Conservation (phyloP, 2,888 invertebrate genomes). For the Drosophila prolongata region DNA sequence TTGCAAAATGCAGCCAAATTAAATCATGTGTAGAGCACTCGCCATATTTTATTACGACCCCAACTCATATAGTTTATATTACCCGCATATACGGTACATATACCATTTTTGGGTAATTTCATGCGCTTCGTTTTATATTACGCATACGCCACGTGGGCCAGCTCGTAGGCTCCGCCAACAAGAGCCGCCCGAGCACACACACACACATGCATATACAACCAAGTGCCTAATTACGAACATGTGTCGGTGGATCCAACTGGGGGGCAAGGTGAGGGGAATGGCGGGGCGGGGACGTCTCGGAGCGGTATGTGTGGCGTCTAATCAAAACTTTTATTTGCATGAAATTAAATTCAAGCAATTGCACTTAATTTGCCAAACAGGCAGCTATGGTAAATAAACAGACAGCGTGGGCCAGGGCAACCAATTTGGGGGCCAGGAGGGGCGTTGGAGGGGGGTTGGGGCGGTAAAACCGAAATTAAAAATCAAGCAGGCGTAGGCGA, state of each 20-base stretch:
- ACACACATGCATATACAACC: slow-evolving; percentile 38
- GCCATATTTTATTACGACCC: slow-evolving; percentile 37
- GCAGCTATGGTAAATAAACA: slow-evolving; percentile 74
- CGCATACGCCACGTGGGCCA: slow-evolving; percentile 60
- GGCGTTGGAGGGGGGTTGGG: slow-evolving; percentile 7
- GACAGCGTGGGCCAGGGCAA: slow-evolving; percentile 36
- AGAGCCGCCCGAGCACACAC: slow-evolving; percentile 38
- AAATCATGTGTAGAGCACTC: slow-evolving; percentile 27
- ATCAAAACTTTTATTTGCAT: slow-evolving; percentile 83
- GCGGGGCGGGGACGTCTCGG: background rate
- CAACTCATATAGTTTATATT: slow-evolving; percentile 43
- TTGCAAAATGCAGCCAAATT: slow-evolving; percentile 22
- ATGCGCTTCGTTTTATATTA: slow-evolving; percentile 48
- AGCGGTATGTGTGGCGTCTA: slow-evolving; percentile 58
- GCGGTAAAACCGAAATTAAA: slow-evolving; percentile 68
- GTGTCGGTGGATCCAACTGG: slow-evolving; percentile 32
- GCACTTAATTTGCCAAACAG: slow-evolving; percentile 82
- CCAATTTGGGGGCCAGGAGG: slow-evolving; percentile 7
- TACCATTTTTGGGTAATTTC: slow-evolving; percentile 34
- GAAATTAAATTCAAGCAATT: slow-evolving; percentile 83
- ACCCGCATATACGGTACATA: slow-evolving; percentile 26
- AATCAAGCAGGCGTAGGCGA: slow-evolving; percentile 69
- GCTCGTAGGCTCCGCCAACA: slow-evolving; percentile 36
- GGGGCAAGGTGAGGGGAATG: slow-evolving; percentile 1
- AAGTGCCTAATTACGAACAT: slow-evolving; percentile 77